These are phyloP conservation scores for Arothron firmamentum DNA, from an alignment of 2,113 vertebrate genomes.

Conservation along the genomic window DNA sequence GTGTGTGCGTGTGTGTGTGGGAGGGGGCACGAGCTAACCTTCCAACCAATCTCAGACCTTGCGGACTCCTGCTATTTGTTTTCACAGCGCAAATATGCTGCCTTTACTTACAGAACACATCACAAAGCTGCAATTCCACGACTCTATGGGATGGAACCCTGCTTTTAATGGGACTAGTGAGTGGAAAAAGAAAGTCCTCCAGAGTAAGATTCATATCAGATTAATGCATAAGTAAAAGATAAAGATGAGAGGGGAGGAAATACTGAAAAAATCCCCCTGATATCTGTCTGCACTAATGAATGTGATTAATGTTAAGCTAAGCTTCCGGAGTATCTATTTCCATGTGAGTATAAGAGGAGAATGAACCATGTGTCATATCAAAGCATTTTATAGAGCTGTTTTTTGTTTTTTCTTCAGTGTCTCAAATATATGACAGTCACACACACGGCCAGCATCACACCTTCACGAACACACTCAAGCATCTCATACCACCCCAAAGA, in stretches of 20 bases:
- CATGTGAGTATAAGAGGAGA: constrained; percentile 47
- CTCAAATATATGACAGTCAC: no score
- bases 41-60: constrained; percentile 41
- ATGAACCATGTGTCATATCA: constrained; percentile 41
- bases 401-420: not conserved
- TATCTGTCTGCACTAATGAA: constrained; percentile 68
- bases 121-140: constrained; percentile 27
- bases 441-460: constrained; percentile 4
- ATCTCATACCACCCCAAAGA: constrained; percentile 8
- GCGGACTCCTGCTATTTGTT: constrained; percentile 49
- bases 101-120: constrained; percentile 37
- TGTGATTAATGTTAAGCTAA: constrained; percentile 67
- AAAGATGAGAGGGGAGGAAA: constrained; percentile 65
- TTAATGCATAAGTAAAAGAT: constrained; percentile 62
- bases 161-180: constrained; percentile 25
- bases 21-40: constrained; percentile 51
- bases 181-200: constrained; percentile 19
- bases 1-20: constrained; percentile 16
- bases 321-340: constrained; percentile 63
- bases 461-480: not conserved
- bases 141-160: constrained; percentile 13
- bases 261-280: constrained; percentile 50
- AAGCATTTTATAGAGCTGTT: constrained; percentile 22
- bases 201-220: constrained; percentile 61
- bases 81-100: constrained; percentile 38